phyloP scores from a whole-genome alignment of 2,888 invertebrate species.

The Brenthis ino region DNA sequence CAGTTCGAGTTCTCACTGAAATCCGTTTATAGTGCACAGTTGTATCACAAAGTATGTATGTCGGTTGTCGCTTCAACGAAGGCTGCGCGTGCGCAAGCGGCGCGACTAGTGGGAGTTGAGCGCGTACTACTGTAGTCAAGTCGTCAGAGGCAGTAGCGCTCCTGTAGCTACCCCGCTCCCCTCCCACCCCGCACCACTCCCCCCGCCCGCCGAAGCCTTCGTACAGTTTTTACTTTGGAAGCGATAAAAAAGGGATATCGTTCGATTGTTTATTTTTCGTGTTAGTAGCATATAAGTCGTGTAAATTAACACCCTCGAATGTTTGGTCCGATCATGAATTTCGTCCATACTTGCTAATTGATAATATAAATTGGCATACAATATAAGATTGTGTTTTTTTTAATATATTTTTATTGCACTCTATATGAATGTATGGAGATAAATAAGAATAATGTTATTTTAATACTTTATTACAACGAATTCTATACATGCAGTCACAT shows the following conservation, averaged over 20 bases:
- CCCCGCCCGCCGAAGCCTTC: conserved; percentile 62
- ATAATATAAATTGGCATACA: conserved; percentile 39
- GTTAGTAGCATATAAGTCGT: conserved; percentile 79
- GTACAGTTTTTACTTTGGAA: conserved; percentile 71
- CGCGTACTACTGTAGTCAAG: conserved; percentile 74
- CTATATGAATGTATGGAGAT: neutral
- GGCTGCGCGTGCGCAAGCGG: conserved; percentile 71
- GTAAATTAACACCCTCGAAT: conserved; percentile 73
- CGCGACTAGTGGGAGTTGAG: conserved; percentile 74
- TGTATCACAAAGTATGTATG: conserved; percentile 48
- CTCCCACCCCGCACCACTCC: conserved; percentile 44
- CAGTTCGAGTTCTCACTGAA: conserved; percentile 64
- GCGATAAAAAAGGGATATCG: conserved; percentile 79
- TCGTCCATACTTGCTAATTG: conserved; percentile 61
- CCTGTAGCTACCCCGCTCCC: conserved; percentile 62
- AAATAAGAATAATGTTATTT: conserved; percentile 40
- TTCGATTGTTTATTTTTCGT: conserved; percentile 78
- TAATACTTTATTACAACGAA: conserved; percentile 75
- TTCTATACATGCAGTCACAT: conserved; percentile 75
- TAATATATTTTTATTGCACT: neutral
- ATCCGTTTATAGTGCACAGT: conserved; percentile 56
- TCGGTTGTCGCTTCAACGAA: conserved; percentile 50
- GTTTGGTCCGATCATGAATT: conserved; percentile 62
- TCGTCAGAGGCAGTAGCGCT: conserved; percentile 79
- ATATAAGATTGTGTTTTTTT: neutral